These are phyloP conservation scores for Choloepus didactylus DNA, from an alignment of 2,797 vertebrate species.

Conservation along the genomic window DNA sequence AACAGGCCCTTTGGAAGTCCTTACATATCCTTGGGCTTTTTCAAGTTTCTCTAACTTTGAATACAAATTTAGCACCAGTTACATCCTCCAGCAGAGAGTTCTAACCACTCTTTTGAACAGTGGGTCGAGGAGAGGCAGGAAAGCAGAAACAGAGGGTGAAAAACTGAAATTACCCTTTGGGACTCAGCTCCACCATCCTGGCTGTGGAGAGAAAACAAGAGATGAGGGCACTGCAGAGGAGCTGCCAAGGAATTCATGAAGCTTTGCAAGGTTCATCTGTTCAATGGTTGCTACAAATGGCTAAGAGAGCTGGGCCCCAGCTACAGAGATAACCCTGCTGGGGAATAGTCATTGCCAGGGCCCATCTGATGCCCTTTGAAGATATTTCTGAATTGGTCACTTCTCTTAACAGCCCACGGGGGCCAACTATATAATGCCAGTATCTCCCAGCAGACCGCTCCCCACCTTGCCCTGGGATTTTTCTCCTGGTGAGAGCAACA, in stretches of 20 bases:
- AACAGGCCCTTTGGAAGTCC: background rate
- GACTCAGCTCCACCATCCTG: constrained; percentile 45
- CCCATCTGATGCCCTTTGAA: background rate
- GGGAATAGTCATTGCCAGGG: background rate
- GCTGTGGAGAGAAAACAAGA: constrained; percentile 16
- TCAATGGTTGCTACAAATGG: constrained; percentile 11
- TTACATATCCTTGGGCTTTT: background rate
- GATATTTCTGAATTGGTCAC: background rate
- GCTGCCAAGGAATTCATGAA: constrained; percentile 65
- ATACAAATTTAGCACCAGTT: background rate
- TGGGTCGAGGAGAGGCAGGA: background rate
- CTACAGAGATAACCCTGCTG: background rate
- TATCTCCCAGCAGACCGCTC: background rate
- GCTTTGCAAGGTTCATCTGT: constrained; percentile 74
- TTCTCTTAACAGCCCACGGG: background rate
- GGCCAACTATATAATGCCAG: background rate
- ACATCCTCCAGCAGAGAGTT: background rate
- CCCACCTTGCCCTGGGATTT: background rate
- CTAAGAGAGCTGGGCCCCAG: background rate
- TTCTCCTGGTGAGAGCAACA: background rate
- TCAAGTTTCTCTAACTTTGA: constrained; percentile 25
- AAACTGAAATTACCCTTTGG: constrained; percentile 31
- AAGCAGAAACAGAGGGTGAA: background rate
- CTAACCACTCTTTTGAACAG: background rate
- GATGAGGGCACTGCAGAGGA: constrained; percentile 11